A percentile compares a stretch with the other conserved stretches of the same genome.
Conservation (phyloP, 2,888 invertebrate species). For the Tillus elongatus region DNA sequence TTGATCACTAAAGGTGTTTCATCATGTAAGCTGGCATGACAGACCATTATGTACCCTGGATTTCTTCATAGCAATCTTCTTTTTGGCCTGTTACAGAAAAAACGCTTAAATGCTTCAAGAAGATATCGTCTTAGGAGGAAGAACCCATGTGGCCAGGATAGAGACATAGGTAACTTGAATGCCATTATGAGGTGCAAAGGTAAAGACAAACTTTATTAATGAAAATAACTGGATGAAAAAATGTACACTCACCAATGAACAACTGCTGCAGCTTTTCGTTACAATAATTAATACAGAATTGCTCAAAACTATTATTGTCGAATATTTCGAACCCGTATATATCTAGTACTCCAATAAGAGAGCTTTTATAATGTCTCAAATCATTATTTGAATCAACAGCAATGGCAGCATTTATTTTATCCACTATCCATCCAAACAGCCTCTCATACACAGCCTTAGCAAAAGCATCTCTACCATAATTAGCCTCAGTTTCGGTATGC, state of each 20-base stretch:
- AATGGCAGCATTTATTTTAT: conserved; percentile 84
- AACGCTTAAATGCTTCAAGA: no score
- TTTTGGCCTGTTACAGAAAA: no score
- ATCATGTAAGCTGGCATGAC: no score
- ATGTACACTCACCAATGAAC: conserved; percentile 82
- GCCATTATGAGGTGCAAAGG: no score
- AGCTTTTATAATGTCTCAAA: conserved; percentile 54
- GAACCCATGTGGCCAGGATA: no score
- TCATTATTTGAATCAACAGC: conserved; percentile 54
- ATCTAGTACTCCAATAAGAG: conserved; percentile 89
- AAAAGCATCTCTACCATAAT: conserved; percentile 83
- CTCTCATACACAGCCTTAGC: conserved; percentile 95
- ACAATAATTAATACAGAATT: conserved; percentile 98
- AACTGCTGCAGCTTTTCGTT: conserved; percentile 97
- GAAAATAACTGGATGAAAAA: no score
- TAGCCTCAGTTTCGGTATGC: conserved; percentile 76
- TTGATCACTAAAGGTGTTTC: no score
- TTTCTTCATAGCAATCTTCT: no score
- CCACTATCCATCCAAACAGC: conserved; percentile 90
- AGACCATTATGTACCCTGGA: no score
- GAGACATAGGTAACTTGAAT: no score
- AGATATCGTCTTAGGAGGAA: no score
- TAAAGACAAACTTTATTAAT: no score
- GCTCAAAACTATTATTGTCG: conserved; percentile 94
- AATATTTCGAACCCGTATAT: conserved; percentile 99